phyloP scores from a whole-genome alignment of 2,797 vertebrate species.

The Ispidina lecontei region DNA sequence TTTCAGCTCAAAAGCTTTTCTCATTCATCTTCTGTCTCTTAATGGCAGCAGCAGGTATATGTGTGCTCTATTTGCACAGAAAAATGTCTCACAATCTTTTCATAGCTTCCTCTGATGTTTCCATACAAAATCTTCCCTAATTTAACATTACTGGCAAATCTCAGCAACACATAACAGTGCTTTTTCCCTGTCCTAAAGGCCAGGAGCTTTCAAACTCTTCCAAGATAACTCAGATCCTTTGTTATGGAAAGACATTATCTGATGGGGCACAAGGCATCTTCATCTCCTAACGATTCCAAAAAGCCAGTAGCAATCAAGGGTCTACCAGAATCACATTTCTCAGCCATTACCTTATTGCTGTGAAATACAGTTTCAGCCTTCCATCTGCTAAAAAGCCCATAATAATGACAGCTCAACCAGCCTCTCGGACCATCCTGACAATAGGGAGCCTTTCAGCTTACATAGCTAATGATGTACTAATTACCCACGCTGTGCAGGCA shows the following conservation, averaged over 20 bases:
- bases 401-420: background rate
- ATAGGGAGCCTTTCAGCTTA: slow-evolving; percentile 23
- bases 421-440: background rate
- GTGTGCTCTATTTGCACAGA: background rate
- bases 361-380: background rate
- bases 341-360: slow-evolving; percentile 28
- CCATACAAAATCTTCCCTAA: background rate
- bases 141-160: background rate
- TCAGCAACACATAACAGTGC: background rate
- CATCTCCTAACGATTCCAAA: background rate
- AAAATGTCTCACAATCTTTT: background rate
- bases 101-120: background rate
- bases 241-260: slow-evolving; percentile 12
- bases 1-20: slow-evolving; percentile 29
- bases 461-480: slow-evolving; percentile 56
- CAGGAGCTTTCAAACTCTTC: background rate
- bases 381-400: slow-evolving; percentile 7
- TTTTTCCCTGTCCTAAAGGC: background rate
- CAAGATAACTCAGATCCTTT: background rate
- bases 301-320: background rate
- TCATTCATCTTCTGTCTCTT: slow-evolving; percentile 30
- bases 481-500: background rate
- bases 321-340: background rate
- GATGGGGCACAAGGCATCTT: background rate
- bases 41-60: slow-evolving; percentile 26